These are phyloP conservation scores for Epirrhoe tristata DNA, from an alignment of 2,888 invertebrate species.

Conservation along the genomic window DNA sequence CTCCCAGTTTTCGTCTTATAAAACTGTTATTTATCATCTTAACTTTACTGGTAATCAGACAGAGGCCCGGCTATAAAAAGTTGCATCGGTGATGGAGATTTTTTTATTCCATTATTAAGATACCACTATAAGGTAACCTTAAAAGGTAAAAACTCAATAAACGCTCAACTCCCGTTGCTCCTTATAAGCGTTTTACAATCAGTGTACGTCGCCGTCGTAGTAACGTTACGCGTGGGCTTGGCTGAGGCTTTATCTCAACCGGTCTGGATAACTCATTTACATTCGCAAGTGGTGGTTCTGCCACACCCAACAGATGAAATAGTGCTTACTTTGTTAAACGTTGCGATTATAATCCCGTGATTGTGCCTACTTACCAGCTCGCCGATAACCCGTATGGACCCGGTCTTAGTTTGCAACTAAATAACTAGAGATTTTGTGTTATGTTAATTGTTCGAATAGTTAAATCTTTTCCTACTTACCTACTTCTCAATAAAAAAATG, in stretches of 20 bases:
- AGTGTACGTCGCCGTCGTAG: background rate
- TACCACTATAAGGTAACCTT: background rate
- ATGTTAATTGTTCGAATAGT: background rate
- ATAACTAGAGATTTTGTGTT: background rate
- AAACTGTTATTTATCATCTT: too few relatives aligned
- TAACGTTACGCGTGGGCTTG: slow-evolving; percentile 13
- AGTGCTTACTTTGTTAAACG: slow-evolving; percentile 29
- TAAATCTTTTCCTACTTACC: too few relatives aligned
- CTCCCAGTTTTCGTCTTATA: too few relatives aligned
- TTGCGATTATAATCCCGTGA: slow-evolving; percentile 20
- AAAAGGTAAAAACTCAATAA: background rate
- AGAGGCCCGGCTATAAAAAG: too few relatives aligned
- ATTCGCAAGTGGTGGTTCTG: slow-evolving; percentile 21
- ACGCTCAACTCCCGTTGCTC: background rate
- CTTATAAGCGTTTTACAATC: background rate
- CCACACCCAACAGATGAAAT: slow-evolving; percentile 33
- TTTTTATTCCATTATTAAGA: background rate
- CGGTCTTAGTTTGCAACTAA: background rate
- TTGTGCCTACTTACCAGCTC: slow-evolving; percentile 12
- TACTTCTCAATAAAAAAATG: too few relatives aligned
- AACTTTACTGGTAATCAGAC: too few relatives aligned
- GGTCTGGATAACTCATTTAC: slow-evolving; percentile 34
- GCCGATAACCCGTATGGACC: background rate
- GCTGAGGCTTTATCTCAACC: slow-evolving; percentile 22
- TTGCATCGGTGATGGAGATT: too few relatives aligned